phyloP scores from a whole-genome alignment of 2,888 invertebrate genomes.

The Limulus polyphemus region DNA sequence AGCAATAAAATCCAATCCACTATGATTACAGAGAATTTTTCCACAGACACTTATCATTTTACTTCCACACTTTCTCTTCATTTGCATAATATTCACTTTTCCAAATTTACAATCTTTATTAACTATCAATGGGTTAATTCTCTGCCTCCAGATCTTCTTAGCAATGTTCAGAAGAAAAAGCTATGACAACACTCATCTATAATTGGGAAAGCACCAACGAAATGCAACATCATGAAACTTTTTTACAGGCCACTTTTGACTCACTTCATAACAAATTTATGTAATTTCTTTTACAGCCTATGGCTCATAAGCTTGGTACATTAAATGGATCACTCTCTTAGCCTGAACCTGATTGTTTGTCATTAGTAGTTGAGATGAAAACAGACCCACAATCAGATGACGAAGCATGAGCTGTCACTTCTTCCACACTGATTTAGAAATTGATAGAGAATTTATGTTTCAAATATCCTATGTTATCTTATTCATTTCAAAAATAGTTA shows the following conservation, averaged over 20 bases:
- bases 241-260: constrained; percentile 60
- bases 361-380: constrained; percentile 75
- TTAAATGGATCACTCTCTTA: constrained; percentile 46
- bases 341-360: constrained; percentile 44
- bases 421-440: not conserved
- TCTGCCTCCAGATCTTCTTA: constrained; percentile 68
- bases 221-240: constrained; percentile 74
- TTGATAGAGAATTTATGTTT: no score
- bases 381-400: constrained; percentile 61
- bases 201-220: constrained; percentile 68
- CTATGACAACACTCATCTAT: constrained; percentile 81
- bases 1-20: no score
- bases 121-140: constrained; percentile 62
- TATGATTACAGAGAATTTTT: no score
- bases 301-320: constrained; percentile 84
- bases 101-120: constrained; percentile 84
- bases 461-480: no score
- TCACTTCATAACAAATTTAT: constrained; percentile 57
- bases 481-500: no score
- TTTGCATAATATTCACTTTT: constrained; percentile 78
- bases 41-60: constrained; percentile 35
- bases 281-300: constrained; percentile 75
- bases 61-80: constrained; percentile 40
- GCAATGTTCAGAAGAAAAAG: constrained; percentile 76
- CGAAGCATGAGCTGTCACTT: constrained; percentile 27